These are phyloP conservation scores for Etia nguti DNA, from an alignment of 2,113 vertebrate genomes.

Conservation along the genomic window DNA sequence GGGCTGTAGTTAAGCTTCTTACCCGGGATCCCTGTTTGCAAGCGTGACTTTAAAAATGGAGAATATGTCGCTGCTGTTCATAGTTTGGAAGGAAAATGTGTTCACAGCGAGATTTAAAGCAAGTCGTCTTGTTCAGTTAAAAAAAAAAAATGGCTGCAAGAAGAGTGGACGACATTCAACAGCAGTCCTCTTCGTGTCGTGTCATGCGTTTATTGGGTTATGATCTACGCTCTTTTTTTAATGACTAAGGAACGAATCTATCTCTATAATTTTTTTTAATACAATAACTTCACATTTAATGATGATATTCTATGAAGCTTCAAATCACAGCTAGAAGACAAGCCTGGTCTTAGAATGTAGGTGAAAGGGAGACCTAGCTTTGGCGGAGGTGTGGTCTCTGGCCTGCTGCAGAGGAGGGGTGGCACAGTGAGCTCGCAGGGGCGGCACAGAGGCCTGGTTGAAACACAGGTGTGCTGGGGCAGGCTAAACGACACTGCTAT, in stretches of 20 bases:
- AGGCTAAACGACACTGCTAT: background rate
- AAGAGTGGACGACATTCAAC: accelerated
- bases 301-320: background rate
- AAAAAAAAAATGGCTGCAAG: background rate
- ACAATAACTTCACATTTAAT: background rate
- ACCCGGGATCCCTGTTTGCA: constrained; percentile 2
- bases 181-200: accelerated
- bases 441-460: background rate
- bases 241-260: accelerated
- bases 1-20: constrained; percentile 46
- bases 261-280: accelerated
- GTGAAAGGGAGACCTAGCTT: background rate
- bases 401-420: background rate
- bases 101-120: background rate
- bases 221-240: accelerated
- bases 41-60: constrained; percentile 25
- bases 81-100: background rate
- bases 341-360: background rate
- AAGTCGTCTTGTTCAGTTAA: background rate
- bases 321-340: background rate
- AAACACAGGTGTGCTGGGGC: background rate
- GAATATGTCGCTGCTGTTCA: background rate
- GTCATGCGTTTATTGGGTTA: accelerated
- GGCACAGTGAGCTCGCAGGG: background rate
- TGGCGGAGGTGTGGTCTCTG: background rate